These are phyloP conservation scores for Dendrocincla tyrannina DNA, from an alignment of 2,797 vertebrate species.

Conservation along the genomic window DNA sequence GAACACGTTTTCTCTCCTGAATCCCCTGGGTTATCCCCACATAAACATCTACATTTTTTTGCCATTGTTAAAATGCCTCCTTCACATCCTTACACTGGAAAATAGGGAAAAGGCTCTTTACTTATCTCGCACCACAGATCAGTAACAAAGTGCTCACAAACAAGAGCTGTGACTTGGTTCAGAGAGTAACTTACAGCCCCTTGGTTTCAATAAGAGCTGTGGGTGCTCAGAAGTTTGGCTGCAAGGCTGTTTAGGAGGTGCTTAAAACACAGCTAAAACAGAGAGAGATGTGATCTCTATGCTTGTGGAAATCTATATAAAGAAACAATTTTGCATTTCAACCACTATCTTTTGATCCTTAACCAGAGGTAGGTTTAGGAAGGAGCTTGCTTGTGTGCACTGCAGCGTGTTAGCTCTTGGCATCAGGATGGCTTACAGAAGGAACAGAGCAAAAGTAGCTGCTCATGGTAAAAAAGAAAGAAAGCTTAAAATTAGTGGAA, in stretches of 20 bases:
- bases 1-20: not conserved
- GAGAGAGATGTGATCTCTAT: not conserved
- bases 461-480: not conserved
- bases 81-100: not conserved
- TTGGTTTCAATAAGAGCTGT: not conserved
- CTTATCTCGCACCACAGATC: not conserved
- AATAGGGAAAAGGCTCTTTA: not conserved
- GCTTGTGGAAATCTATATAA: slow-evolving; percentile 20
- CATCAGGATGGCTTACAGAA: not conserved
- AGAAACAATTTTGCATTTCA: slow-evolving; percentile 11
- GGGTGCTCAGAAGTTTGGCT: not conserved
- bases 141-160: not conserved
- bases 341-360: slow-evolving; percentile 5
- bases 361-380: not conserved
- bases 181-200: not conserved
- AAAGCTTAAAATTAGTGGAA: not conserved
- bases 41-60: not conserved
- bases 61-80: not conserved
- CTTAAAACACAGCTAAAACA: not conserved
- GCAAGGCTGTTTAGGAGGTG: not conserved
- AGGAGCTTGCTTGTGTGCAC: not conserved
- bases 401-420: not conserved
- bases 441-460: not conserved
- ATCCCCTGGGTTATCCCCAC: not conserved
- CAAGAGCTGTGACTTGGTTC: not conserved